phyloP scores from a whole-genome alignment of 2,888 invertebrate genomes.

The Epirrhoe alternata region DNA sequence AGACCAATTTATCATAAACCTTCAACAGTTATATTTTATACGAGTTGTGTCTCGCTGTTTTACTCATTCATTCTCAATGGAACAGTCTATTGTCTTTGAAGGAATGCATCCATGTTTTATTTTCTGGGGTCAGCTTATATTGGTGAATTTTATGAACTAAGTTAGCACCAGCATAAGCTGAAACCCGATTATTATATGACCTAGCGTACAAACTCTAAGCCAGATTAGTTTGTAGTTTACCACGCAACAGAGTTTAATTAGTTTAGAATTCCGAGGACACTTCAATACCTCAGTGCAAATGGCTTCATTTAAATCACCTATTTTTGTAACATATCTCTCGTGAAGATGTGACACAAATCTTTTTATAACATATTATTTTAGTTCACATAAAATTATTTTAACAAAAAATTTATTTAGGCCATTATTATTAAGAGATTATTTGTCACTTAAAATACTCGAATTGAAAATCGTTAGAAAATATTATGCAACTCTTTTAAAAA shows the following conservation, averaged over 20 bases:
- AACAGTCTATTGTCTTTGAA: no score
- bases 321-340: background rate
- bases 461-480: background rate
- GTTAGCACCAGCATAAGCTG: no score
- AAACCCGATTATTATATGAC: no score
- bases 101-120: no score
- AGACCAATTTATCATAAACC: background rate
- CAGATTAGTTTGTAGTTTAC: no score
- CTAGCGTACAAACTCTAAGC: no score
- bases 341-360: background rate
- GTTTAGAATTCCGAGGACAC: background rate
- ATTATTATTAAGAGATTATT: background rate
- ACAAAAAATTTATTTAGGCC: background rate
- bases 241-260: no score
- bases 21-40: constrained; percentile 1
- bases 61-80: no score
- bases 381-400: background rate
- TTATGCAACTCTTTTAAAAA: background rate
- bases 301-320: background rate
- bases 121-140: no score
- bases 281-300: background rate
- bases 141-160: no score
- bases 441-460: background rate
- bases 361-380: background rate
- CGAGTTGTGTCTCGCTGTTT: no score